Evolutionary conservation across 2,888 invertebrate species (phyloP), one percentile per base, ranked within the genome.

Genomic region (Gisinianus flammeolus): DNA sequence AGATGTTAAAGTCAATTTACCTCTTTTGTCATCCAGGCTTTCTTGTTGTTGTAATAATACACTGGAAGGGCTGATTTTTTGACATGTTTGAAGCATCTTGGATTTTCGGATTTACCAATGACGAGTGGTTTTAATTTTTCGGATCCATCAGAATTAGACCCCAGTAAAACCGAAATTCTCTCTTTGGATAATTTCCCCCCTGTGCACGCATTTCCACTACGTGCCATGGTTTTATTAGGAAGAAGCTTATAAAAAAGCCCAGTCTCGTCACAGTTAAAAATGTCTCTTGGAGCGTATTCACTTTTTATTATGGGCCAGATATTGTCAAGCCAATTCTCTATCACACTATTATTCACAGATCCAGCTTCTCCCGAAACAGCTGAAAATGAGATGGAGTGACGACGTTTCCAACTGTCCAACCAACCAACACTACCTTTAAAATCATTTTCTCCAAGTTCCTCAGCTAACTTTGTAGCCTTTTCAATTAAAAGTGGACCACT

Each of bases 221-320:
- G 72, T 10, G 68, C 58, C 33, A 73, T 5, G 1, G 73, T 80
- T 26, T 76, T 68, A 1, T 79, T 68, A 1, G 81, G 79, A 0
- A 72, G 24, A 8, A 76, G 16, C 58, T 77, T 73, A n/a, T 58
- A 81, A 67, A 81, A 81, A 0, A 79, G 26, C 1, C 74, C 79
- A 0, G 75, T 52, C 73, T 81, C 81, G n/a, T 79, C 79, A 0
- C 52, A 72, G 62, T 81, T 81, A 35, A 64, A 81, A 67, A 81
- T 79, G 35, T 81, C 67, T n/a, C 35, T 24, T 0, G 76, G 73
- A 0, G 24, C 16, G 33, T 78, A 81, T 10, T 22, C 44, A 6
- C 33, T 16, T 22, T n/a, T 19, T 28, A 72, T 4, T 56, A 16
- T 1, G 1, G 72, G 30, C 44, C 52, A 72, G 6, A 31, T 31